Conservation (phyloP, 2,888 invertebrate species). For the Escarpia spicata region DNA sequence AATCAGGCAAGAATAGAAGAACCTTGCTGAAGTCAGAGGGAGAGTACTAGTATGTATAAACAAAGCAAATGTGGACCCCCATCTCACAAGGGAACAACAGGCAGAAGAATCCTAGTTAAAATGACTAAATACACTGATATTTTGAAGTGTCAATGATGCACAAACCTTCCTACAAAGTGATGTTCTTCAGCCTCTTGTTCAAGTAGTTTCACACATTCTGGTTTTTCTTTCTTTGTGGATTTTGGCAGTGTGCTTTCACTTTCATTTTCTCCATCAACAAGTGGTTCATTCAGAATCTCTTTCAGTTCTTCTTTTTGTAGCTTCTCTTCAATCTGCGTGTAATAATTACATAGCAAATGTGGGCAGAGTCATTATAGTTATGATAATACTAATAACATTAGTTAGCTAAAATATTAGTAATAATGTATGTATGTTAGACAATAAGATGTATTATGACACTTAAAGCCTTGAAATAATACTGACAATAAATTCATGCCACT, state of each 20-base stretch:
- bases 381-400: not conserved
- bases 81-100: no score
- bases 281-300: not conserved
- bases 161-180: conserved; percentile 13
- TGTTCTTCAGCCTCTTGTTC: not conserved
- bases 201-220: not conserved
- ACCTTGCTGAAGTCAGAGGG: no score
- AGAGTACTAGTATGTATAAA: no score
- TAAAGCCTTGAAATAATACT: no score
- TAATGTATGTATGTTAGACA: no score
- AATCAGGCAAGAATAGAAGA: no score
- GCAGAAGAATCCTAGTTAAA: no score
- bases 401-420: not conserved
- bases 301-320: conserved; percentile 1
- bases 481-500: no score
- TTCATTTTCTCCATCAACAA: not conserved
- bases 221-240: not conserved
- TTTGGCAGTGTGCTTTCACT: not conserved
- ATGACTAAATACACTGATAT: not conserved
- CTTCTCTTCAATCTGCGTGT: not conserved
- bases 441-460: no score
- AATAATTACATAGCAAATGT: not conserved
- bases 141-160: not conserved
- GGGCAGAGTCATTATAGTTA: not conserved
- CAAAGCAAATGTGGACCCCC: no score